phyloP scores from a whole-genome alignment of 2,113 vertebrate species.

The Thamnophis sirtalis region DNA sequence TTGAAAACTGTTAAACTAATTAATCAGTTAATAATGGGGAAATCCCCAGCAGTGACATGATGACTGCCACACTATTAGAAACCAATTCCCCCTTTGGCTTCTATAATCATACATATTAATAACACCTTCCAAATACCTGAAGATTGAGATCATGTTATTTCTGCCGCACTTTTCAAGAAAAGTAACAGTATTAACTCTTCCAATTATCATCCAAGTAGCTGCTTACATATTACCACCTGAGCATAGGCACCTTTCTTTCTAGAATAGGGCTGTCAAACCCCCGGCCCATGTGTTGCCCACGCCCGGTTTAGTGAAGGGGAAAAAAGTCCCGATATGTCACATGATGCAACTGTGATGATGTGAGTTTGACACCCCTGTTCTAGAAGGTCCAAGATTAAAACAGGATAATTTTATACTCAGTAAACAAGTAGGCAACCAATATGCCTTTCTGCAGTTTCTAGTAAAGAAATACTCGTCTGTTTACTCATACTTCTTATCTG shows the following conservation, averaged over 20 bases:
- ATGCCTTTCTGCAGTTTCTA: background rate
- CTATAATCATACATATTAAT: background rate
- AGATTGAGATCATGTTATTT: background rate
- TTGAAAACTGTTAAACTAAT: background rate
- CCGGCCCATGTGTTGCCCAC: too few relatives aligned
- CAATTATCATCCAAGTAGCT: background rate
- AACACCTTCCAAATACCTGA: background rate
- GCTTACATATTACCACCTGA: background rate
- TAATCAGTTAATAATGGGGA: background rate
- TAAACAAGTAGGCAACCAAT: background rate
- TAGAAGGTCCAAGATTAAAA: background rate
- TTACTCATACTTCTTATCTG: background rate
- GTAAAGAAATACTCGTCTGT: background rate
- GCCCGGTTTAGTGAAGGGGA: too few relatives aligned
- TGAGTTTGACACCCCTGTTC: too few relatives aligned
- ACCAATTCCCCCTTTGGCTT: background rate
- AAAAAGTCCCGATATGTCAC: too few relatives aligned
- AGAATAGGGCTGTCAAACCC: too few relatives aligned
- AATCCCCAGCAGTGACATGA: background rate
- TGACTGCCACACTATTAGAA: background rate
- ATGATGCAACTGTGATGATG: accelerated
- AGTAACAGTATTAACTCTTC: background rate
- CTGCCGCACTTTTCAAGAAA: background rate
- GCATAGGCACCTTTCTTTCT: background rate
- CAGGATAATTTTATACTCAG: background rate